These are phyloP conservation scores for Seriola dumerili DNA, from an alignment of 2,113 vertebrate genomes.

Conservation along the genomic window DNA sequence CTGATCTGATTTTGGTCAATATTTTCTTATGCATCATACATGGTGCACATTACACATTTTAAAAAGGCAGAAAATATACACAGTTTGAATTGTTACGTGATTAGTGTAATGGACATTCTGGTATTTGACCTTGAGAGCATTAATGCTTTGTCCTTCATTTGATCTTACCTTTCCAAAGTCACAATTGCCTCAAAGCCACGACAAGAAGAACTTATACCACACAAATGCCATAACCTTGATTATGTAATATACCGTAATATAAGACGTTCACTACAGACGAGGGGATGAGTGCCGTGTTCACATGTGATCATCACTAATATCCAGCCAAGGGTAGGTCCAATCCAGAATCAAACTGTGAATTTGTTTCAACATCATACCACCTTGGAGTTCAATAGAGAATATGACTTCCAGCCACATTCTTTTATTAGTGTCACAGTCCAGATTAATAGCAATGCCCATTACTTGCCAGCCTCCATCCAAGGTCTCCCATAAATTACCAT, in stretches of 20 bases:
- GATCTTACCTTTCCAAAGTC: conserved; percentile 59
- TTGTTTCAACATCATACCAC: conserved; percentile 1
- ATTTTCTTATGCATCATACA: neutral
- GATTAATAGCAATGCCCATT: conserved; percentile 5
- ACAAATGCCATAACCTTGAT: conserved; percentile 73
- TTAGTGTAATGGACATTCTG: conserved; percentile 22
- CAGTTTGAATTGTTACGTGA: conserved; percentile 5
- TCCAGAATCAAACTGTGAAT: conserved; percentile 28
- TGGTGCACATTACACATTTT: conserved; percentile 23
- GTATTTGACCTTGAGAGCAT: conserved; percentile 55
- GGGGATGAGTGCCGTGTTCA: conserved; percentile 57
- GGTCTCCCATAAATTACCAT: conserved; percentile 15
- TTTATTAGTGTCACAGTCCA: conserved; percentile 11
- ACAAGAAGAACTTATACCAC: conserved; percentile 54
- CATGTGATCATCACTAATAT: conserved; percentile 39
- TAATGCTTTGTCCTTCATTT: conserved; percentile 55
- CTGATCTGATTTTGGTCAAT: conserved; percentile 26
- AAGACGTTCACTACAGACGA: conserved; percentile 57
- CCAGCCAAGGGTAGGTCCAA: conserved; percentile 13
- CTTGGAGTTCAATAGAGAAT: conserved; percentile 29
- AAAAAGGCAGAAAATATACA: conserved; percentile 13
- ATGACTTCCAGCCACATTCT: conserved; percentile 15
- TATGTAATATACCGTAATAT: conserved; percentile 70
- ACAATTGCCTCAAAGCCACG: conserved; percentile 43
- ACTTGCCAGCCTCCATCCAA: conserved; percentile 20